Base-by-base conservation (phyloP, 2,888 invertebrate genomes). In the Thymelicus acteon region DNA sequence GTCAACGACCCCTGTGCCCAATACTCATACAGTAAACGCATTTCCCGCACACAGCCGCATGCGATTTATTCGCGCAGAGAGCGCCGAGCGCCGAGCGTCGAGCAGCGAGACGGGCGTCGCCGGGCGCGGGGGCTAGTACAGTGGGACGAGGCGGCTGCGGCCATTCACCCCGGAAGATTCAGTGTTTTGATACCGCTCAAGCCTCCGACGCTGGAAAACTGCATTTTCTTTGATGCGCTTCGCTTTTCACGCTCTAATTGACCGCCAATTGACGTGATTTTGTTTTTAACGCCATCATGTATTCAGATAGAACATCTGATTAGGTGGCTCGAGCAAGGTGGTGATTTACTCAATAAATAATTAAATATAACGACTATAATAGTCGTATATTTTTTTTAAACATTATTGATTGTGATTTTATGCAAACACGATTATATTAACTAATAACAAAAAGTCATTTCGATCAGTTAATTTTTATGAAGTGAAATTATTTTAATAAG, bases 131-230 rank as follows among this genome's bases (percentile, higher is more conserved):
- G 83, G 84, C 82, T 83, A 83, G 83, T 81, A 84, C 81, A 83
- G 87, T 84, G 87, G 84, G 82, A 84, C 83, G 86, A 84, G 85
- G 84, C 81, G 76, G 79, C 79, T 75, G 80, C 82, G 93, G 92
- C 80, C 93, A 83, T 92, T 92, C 89, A 94, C 93, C 94, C 92
- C 93, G 93, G 91, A 92, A 93, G 91, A 94, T 92, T 88, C 92
- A 92, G 88, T 94, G 93, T 94, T 93, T 93, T 93, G 93, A 93
- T 93, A 92, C 90, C 88, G 88, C 88, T 82, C 84, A 84, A 91
- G 91, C 92, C 92, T 91, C 86, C 80, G 81, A 80, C 84, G 84
- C 80, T 91, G 90, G 89, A 92, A 93, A 93, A 92, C 90, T 92
- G 89, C 90, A 92, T 93, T 93, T 93, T 93, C 92, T 91, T 91